These are phyloP conservation scores for Uromys caudimaculatus DNA, from an alignment of 2,797 vertebrate species.

Conservation along the genomic window DNA sequence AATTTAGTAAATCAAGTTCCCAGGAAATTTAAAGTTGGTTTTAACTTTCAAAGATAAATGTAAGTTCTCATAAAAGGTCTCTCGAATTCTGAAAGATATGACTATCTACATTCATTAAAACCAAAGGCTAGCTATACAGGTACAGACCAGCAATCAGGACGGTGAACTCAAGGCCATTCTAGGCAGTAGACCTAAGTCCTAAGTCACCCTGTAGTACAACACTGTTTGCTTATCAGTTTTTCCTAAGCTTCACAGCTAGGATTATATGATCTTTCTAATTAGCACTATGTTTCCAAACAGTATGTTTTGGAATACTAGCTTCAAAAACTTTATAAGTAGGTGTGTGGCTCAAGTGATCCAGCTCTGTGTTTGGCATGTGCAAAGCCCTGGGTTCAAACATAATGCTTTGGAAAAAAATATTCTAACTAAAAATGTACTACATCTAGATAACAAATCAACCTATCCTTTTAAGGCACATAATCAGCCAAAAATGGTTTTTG, in stretches of 20 bases:
- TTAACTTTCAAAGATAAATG: slow-evolving; percentile 56
- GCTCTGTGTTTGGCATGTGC: not conserved
- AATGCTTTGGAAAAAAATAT: not conserved
- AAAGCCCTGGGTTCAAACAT: not conserved
- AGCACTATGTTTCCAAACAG: slow-evolving; percentile 21
- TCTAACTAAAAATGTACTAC: not conserved
- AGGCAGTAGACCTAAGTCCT: not conserved
- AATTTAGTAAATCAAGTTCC: not conserved
- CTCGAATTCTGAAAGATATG: slow-evolving; percentile 39
- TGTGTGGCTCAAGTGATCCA: not conserved
- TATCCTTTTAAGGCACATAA: slow-evolving; percentile 34
- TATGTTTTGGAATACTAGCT: slow-evolving; percentile 8
- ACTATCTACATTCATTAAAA: slow-evolving; percentile 16
- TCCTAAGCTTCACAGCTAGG: slow-evolving; percentile 11
- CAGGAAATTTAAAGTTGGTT: slow-evolving; percentile 32
- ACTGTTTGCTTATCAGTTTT: not conserved
- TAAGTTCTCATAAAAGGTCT: slow-evolving; percentile 31
- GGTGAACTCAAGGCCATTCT: not conserved
- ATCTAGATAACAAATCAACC: slow-evolving; percentile 23
- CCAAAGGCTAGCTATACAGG: not conserved
- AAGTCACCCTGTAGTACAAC: not conserved
- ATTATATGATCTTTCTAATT: slow-evolving; percentile 40
- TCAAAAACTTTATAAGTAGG: not conserved
- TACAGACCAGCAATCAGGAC: not conserved
- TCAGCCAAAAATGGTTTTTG: slow-evolving; percentile 1